A percentile compares a stretch with the other conserved stretches of the same genome.
Evolutionary conservation across 1,140 invertebrate genomes (phyloP).

Genomic region (Scaptodrosophila lebanonensis): DNA sequence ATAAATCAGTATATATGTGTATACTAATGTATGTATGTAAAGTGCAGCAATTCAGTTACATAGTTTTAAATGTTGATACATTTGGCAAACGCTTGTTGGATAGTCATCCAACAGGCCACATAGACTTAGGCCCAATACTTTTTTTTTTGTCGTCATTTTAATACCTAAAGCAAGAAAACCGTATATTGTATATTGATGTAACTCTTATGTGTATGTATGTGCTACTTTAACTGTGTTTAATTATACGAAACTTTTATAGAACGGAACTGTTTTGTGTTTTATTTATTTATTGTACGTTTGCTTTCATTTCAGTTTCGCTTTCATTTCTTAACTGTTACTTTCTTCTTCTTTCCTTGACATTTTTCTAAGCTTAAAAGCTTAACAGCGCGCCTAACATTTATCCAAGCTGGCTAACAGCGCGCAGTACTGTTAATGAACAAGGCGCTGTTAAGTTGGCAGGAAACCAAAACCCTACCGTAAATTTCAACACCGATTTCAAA

Average conservation of each 20-base stretch:
- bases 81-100: constrained; percentile 21
- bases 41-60: constrained; percentile 69
- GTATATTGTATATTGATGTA: constrained; percentile 51
- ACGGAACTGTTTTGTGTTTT: constrained; percentile 9
- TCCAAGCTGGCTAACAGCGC: constrained; percentile 15
- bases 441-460: constrained; percentile 13
- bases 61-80: constrained; percentile 56
- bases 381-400: constrained; percentile 4
- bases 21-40: constrained; percentile 33
- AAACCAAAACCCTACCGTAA: constrained; percentile 17
- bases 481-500: constrained; percentile 19
- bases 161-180: constrained; percentile 25
- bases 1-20: too few species aligned
- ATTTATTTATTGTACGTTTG: constrained; percentile 16
- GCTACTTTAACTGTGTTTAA: constrained; percentile 65
- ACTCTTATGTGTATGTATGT: constrained; percentile 59
- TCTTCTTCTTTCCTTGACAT: too few species aligned
- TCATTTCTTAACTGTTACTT: too few species aligned
- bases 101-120: too few species aligned
- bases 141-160: constrained; percentile 19
- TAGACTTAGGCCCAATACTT: too few species aligned
- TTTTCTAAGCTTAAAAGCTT: too few species aligned
- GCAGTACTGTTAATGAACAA: constrained; percentile 24
- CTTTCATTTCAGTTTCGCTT: neutral
- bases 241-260: constrained; percentile 53